Evolutionary conservation across 2,888 invertebrate species (phyloP).

Genomic region (Amblyteles armatorius): DNA sequence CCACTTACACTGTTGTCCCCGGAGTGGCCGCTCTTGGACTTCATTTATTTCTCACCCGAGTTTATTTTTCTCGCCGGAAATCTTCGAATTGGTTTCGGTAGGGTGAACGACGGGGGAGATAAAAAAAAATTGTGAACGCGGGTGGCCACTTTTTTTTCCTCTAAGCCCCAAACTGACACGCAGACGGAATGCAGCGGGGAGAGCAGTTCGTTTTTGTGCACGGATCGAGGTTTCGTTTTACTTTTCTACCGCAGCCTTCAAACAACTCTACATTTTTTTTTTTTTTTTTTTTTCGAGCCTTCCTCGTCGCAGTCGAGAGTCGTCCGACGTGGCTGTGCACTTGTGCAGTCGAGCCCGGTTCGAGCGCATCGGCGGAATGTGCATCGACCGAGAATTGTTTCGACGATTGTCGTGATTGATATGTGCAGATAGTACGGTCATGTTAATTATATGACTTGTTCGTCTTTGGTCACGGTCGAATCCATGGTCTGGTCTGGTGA

Average conservation of each 20-base stretch:
- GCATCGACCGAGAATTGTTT: conserved; percentile 20
- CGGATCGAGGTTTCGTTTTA: conserved; percentile 38
- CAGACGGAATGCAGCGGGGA: conserved; percentile 16
- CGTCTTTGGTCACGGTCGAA: conserved; percentile 1
- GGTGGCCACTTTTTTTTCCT: conserved; percentile 47
- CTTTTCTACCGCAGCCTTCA: conserved; percentile 39
- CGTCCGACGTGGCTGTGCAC: not conserved
- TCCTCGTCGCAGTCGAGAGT: conserved; percentile 34
- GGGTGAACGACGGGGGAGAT: conserved; percentile 2
- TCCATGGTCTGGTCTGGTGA: not conserved
- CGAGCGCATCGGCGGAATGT: conserved; percentile 9
- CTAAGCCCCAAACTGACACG: not conserved
- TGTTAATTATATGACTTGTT: conserved; percentile 10
- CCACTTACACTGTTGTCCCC: conserved; percentile 6
- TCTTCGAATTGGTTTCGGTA: conserved; percentile 35
- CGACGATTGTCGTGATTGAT: conserved; percentile 1
- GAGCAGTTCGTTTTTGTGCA: conserved; percentile 34
- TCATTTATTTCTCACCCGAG: not conserved
- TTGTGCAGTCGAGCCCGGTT: not conserved
- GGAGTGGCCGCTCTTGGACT: not conserved
- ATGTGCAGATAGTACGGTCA: not conserved
- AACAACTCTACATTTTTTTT: conserved; percentile 29
- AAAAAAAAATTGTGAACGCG: conserved; percentile 54
- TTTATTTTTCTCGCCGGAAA: not conserved
- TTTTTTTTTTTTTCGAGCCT: conserved; percentile 35